phyloP scores from a whole-genome alignment of 30 jellyfish, hydroid and myxozoan genomes.

The Morbakka virulenta region DNA sequence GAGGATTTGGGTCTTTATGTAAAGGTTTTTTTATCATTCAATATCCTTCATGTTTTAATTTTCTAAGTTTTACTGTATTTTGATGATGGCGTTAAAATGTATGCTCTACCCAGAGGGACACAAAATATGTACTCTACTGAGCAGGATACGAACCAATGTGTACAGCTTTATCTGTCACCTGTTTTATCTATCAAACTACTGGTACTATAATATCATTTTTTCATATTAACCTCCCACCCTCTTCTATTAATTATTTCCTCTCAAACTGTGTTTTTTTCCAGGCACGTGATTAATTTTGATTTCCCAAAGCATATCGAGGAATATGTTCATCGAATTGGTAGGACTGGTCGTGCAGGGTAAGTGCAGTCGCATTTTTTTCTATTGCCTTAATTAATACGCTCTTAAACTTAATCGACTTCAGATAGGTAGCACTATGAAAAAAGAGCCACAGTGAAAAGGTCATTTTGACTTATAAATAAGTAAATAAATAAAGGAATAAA shows the following conservation, averaged over 20 bases:
- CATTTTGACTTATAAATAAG: no score
- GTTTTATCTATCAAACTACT: background rate
- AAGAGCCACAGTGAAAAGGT: no score
- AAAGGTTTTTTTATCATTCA: no score
- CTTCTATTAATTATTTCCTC: background rate
- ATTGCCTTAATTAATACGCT: background rate
- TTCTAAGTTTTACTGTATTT: no score
- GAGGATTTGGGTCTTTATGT: background rate
- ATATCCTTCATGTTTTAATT: no score
- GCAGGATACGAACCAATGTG: background rate
- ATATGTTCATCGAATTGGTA: constrained; percentile 96
- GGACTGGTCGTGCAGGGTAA: constrained; percentile 99
- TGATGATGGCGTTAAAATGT: no score
- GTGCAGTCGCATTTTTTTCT: background rate
- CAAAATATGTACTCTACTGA: no score
- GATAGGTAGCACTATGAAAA: background rate
- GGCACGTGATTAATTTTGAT: constrained; percentile 89
- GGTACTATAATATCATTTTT: background rate
- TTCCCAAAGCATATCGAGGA: constrained; percentile 97
- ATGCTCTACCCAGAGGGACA: no score
- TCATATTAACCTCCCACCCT: background rate
- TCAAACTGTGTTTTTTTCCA: constrained; percentile 6
- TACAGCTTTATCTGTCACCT: background rate
- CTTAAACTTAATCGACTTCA: background rate
- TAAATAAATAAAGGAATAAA: no score